phyloP scores from a whole-genome alignment of 2,888 invertebrate species.

The Drosophila algonquin region DNA sequence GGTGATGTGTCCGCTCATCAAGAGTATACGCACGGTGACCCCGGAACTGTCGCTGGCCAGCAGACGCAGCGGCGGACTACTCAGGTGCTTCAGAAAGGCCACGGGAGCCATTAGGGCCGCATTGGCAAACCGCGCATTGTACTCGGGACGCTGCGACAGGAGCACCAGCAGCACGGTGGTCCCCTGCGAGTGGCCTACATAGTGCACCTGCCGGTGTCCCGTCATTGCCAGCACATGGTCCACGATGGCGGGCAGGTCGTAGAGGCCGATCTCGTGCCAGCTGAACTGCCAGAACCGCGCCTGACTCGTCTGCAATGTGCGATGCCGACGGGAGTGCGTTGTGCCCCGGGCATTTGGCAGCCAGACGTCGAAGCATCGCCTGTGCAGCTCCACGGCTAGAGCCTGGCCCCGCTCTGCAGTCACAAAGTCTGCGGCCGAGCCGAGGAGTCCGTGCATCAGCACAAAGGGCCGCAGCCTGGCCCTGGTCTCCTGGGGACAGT shows the following conservation, averaged over 20 bases:
- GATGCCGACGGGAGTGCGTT: conserved; percentile 77
- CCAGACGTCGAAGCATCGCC: conserved; percentile 82
- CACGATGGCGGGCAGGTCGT: conserved; percentile 78
- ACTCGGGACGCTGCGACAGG: conserved; percentile 77
- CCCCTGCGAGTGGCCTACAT: conserved; percentile 82
- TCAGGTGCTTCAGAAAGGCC: conserved; percentile 72
- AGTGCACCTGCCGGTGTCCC: conserved; percentile 72
- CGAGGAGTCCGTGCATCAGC: conserved; percentile 82
- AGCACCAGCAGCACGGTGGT: conserved; percentile 79
- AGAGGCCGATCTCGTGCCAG: conserved; percentile 82
- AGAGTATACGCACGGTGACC: conserved; percentile 69
- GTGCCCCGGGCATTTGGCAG: conserved; percentile 81
- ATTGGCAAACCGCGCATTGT: conserved; percentile 73
- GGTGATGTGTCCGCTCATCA: conserved; percentile 19
- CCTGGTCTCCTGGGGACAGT: conserved; percentile 21
- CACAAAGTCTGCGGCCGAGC: conserved; percentile 80
- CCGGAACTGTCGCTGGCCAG: conserved; percentile 65
- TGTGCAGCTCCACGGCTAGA: conserved; percentile 74
- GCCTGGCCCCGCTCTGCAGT: conserved; percentile 67
- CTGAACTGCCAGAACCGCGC: conserved; percentile 81
- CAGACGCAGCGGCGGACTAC: conserved; percentile 75
- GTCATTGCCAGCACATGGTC: conserved; percentile 77
- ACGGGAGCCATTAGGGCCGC: conserved; percentile 78
- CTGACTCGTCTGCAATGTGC: conserved; percentile 60
- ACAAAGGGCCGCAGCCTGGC: conserved; percentile 60